Conservation (phyloP, 2,113 vertebrate genomes). For the Sinocyclocheilus anophthalmus region DNA sequence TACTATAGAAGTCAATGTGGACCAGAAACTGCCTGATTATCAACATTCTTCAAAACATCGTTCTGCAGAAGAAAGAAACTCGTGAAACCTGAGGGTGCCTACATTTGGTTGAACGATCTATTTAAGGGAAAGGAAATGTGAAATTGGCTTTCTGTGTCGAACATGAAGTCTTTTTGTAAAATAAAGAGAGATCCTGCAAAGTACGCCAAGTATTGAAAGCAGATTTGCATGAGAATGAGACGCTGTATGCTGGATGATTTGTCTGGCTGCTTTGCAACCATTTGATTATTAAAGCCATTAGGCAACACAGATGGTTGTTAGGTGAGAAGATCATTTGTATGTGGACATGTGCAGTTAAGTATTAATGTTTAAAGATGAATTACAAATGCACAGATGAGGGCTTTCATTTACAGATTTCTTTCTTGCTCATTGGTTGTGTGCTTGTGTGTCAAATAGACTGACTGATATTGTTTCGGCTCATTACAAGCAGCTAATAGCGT, state of each 20-base stretch:
- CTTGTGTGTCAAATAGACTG: not conserved
- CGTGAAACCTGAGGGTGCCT: not conserved
- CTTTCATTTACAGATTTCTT: not conserved
- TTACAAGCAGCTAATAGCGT: not conserved
- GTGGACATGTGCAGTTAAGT: not conserved
- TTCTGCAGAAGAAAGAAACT: not conserved
- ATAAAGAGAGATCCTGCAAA: not conserved
- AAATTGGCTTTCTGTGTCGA: not conserved
- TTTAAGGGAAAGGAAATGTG: not conserved
- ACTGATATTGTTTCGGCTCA: not conserved
- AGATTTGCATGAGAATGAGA: conserved; percentile 26
- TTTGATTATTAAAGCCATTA: conserved; percentile 15
- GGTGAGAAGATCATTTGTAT: not conserved
- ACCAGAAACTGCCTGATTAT: not conserved
- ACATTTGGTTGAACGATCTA: not conserved
- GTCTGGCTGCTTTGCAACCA: not conserved
- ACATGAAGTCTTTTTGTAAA: not conserved
- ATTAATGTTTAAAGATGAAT: not conserved
- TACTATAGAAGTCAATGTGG: not conserved
- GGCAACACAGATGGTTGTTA: not conserved
- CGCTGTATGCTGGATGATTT: not conserved
- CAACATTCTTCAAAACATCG: not conserved
- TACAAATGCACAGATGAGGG: not conserved
- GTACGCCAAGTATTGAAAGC: conserved; percentile 21
- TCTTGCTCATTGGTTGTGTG: not conserved